These are phyloP conservation scores for Eledone cirrhosa DNA, from an alignment of 2,888 invertebrate species.

Conservation along the genomic window DNA sequence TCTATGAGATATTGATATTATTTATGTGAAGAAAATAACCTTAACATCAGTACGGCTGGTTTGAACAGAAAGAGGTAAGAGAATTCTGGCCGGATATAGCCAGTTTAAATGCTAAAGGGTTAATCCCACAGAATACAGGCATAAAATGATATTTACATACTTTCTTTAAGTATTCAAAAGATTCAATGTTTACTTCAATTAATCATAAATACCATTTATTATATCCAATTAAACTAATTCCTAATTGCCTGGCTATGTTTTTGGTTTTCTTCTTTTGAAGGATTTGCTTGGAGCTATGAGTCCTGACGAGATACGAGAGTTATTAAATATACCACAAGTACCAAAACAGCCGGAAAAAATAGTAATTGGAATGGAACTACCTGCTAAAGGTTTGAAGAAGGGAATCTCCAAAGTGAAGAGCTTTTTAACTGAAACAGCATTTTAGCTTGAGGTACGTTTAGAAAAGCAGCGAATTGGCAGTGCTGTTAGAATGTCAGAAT, in stretches of 20 bases:
- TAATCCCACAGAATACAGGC: too few species aligned
- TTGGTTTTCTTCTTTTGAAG: neutral
- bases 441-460: neutral
- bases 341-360: conserved; percentile 26
- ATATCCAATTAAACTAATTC: too few species aligned
- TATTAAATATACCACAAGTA: conserved; percentile 21
- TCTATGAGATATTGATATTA: too few species aligned
- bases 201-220: neutral
- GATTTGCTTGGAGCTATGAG: conserved; percentile 23
- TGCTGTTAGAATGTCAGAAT: too few species aligned
- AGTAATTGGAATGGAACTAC: conserved; percentile 28
- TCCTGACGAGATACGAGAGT: conserved; percentile 20
- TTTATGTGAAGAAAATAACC: too few species aligned
- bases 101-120: too few species aligned
- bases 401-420: conserved; percentile 22
- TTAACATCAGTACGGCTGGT: too few species aligned
- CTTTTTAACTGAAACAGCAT: conserved; percentile 14
- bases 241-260: neutral
- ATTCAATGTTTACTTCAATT: neutral
- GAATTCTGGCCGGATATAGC: too few species aligned
- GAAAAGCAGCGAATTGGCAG: too few species aligned
- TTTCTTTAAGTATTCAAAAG: too few species aligned
- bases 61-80: too few species aligned
- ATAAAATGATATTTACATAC: too few species aligned
- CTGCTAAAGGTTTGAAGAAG: conserved; percentile 22